These are phyloP conservation scores for Craseonycteris thonglongyai DNA, from an alignment of 2,113 vertebrate genomes.

Conservation along the genomic window DNA sequence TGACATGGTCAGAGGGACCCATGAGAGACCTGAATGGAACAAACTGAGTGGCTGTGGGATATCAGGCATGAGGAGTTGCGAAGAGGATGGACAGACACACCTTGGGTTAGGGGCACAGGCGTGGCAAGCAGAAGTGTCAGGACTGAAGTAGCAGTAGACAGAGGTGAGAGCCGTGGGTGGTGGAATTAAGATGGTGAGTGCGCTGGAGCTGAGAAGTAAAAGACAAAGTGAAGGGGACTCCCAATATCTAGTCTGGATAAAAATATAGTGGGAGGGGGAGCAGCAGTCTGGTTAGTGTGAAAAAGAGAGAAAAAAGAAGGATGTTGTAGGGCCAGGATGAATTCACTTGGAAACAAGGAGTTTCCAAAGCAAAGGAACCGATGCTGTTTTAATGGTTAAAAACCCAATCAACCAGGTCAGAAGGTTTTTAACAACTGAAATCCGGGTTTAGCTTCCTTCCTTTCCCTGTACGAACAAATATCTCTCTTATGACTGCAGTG, in stretches of 20 bases:
- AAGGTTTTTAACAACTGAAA: neutral
- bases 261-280: neutral
- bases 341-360: neutral
- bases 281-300: neutral
- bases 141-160: neutral
- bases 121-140: neutral
- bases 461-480: neutral
- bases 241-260: neutral
- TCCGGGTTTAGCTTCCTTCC: neutral
- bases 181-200: no score
- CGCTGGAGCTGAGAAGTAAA: no score
- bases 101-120: rapidly evolving
- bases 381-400: no score
- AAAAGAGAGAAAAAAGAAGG: rapidly evolving
- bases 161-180: rapidly evolving
- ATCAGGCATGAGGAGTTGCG: rapidly evolving
- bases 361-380: neutral
- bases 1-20: rapidly evolving
- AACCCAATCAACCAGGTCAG: no score
- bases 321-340: neutral
- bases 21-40: neutral
- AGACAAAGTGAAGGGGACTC: neutral
- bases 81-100: neutral
- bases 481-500: neutral
- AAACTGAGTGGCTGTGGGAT: neutral